A percentile compares a stretch with the other conserved stretches of the same genome.
Evolutionary conservation across 2,888 invertebrate species (phyloP).

Genomic region (Habrosyne pyritoides): DNA sequence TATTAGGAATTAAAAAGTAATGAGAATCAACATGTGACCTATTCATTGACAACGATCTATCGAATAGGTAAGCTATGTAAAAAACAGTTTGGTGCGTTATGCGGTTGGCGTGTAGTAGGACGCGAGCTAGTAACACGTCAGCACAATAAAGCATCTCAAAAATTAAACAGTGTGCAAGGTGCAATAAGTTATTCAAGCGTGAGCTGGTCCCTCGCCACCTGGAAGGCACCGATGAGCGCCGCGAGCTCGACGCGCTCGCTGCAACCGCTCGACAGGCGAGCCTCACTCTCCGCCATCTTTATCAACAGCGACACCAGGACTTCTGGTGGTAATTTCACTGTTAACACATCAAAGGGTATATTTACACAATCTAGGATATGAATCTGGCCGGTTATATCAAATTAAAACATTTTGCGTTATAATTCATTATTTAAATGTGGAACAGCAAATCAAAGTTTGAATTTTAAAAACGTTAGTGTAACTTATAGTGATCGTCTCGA

Average conservation of each 20-base stretch:
- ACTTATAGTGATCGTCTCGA: too few species aligned
- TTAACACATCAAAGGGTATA: constrained; percentile 12
- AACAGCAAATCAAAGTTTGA: too few species aligned
- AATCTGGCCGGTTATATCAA: background rate
- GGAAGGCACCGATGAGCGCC: constrained; percentile 94
- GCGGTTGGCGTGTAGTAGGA: background rate
- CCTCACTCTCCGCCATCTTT: constrained; percentile 95
- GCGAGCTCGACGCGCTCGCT: constrained; percentile 96
- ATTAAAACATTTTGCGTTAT: too few species aligned
- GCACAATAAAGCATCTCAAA: background rate
- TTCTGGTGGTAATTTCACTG: constrained; percentile 94
- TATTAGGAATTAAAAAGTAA: too few species aligned
- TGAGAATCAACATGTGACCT: background rate
- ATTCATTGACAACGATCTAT: too few species aligned
- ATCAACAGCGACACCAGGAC: constrained; percentile 91
- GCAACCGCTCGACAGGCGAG: constrained; percentile 92
- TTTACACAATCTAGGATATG: too few species aligned
- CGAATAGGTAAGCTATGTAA: background rate
- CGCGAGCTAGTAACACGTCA: too few species aligned
- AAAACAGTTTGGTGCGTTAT: too few species aligned
- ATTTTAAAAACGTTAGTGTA: too few species aligned
- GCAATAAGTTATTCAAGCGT: constrained; percentile 32
- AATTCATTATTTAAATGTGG: too few species aligned
- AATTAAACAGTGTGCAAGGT: background rate
- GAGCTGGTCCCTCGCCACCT: constrained; percentile 86